phyloP scores from a whole-genome alignment of 2,797 vertebrate species.

The Antennarius maculatus region DNA sequence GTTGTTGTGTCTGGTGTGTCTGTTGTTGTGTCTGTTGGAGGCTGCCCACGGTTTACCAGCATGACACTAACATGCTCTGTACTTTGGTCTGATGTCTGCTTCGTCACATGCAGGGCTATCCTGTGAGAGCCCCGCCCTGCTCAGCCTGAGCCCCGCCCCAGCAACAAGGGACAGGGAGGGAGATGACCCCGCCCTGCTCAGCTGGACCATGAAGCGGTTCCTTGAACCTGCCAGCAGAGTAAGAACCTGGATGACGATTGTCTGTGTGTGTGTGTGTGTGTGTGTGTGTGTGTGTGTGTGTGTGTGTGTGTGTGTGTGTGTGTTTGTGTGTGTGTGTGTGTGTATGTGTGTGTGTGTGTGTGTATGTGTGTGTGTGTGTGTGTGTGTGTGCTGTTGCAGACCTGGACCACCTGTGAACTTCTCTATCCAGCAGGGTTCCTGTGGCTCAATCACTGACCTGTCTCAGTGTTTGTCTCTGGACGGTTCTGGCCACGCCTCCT shows the following conservation, averaged over 20 bases:
- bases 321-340: too few species aligned
- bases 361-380: too few species aligned
- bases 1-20: too few species aligned
- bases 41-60: not conserved
- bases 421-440: constrained; percentile 83
- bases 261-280: too few species aligned
- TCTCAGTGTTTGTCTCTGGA: constrained; percentile 89
- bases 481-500: constrained; percentile 70
- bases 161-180: constrained; percentile 82
- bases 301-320: too few species aligned
- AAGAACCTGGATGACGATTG: constrained; percentile 30
- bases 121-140: constrained; percentile 81
- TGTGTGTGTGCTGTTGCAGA: too few species aligned
- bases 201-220: constrained; percentile 89
- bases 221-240: constrained; percentile 86
- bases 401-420: too few species aligned
- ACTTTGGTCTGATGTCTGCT: not conserved
- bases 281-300: too few species aligned
- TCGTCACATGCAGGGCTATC: constrained; percentile 76
- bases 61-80: not conserved
- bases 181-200: constrained; percentile 79
- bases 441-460: constrained; percentile 89
- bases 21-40: too few species aligned
- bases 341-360: too few species aligned
- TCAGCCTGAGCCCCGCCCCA: constrained; percentile 86